Percentiles rank a stretch among this genome's conserved stretches.
phyloP scores from a whole-genome alignment of 2,797 vertebrate species.

The Alosa sapidissima region DNA sequence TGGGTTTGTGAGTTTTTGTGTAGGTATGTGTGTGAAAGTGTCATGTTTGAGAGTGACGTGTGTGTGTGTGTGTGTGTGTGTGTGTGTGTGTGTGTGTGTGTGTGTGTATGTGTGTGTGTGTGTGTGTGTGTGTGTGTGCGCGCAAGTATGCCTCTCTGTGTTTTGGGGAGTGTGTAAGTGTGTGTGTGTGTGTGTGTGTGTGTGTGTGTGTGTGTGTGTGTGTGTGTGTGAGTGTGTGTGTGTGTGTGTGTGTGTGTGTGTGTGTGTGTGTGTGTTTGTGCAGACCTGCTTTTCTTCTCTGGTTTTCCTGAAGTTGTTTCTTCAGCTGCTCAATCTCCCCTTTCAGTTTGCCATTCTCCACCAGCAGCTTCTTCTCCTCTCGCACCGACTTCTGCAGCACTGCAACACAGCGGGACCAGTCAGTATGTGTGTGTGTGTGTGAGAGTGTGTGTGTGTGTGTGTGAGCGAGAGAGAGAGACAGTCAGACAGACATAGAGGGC shows the following conservation, averaged over 20 bases:
- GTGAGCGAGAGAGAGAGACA: not conserved
- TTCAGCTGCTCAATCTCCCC: constrained; percentile 90
- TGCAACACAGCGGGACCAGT: constrained; percentile 52
- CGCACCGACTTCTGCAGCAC: constrained; percentile 89
- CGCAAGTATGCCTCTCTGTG: not conserved
- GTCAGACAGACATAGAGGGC: not conserved
- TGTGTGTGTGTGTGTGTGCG: constrained; percentile 2
- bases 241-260: constrained; percentile 14
- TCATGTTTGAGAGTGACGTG: not conserved
- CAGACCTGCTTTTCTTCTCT: constrained; percentile 82
- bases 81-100: not conserved
- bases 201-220: not conserved
- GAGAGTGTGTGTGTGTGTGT: not conserved
- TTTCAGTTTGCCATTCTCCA: constrained; percentile 93
- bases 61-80: not conserved
- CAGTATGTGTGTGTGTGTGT: constrained; percentile 15
- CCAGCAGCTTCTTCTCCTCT: constrained; percentile 94
- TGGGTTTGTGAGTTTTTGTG: not conserved
- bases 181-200: not conserved
- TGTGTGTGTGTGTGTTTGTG: constrained; percentile 43
- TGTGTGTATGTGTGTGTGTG: not conserved
- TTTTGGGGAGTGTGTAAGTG: not conserved
- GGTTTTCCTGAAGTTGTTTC: constrained; percentile 83
- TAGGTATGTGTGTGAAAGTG: not conserved
- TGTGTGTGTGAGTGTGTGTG: not conserved